These are phyloP conservation scores for Mormyrops attenuatus DNA, from an alignment of 2,797 vertebrate species.

Conservation along the genomic window DNA sequence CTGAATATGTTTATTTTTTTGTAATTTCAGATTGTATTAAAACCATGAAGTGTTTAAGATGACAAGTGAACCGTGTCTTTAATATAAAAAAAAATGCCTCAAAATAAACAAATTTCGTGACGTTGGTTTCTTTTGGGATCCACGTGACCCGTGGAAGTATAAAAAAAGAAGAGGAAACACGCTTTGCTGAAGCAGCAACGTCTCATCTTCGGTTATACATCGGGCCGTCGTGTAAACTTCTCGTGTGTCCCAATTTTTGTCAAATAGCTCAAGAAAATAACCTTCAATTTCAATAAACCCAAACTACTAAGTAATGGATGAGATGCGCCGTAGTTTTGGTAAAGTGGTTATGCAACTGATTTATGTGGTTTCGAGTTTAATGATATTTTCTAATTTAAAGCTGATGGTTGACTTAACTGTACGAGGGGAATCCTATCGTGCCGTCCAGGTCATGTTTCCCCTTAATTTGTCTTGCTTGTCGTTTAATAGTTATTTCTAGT, in stretches of 20 bases:
- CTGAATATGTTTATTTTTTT: neutral
- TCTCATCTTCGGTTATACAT: neutral
- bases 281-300: constrained; percentile 12
- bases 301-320: neutral
- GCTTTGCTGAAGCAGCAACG: neutral
- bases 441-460: neutral
- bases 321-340: neutral
- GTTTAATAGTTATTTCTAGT: neutral
- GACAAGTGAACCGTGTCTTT: neutral
- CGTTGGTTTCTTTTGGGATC: neutral
- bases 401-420: constrained; percentile 10
- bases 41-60: constrained; percentile 6
- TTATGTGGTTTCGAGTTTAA: constrained; percentile 4
- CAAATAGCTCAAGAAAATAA: neutral
- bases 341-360: constrained; percentile 8
- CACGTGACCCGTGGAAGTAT: neutral
- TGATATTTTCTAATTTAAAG: neutral
- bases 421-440: neutral
- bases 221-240: neutral
- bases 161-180: neutral
- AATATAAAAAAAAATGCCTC: neutral
- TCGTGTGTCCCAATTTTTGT: constrained; percentile 5
- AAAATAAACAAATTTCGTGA: neutral
- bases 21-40: constrained; percentile 5
- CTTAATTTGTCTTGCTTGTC: neutral